Evolutionary conservation across 2,888 invertebrate genomes (phyloP).

Genomic region (Lithophane semibrunnea): DNA sequence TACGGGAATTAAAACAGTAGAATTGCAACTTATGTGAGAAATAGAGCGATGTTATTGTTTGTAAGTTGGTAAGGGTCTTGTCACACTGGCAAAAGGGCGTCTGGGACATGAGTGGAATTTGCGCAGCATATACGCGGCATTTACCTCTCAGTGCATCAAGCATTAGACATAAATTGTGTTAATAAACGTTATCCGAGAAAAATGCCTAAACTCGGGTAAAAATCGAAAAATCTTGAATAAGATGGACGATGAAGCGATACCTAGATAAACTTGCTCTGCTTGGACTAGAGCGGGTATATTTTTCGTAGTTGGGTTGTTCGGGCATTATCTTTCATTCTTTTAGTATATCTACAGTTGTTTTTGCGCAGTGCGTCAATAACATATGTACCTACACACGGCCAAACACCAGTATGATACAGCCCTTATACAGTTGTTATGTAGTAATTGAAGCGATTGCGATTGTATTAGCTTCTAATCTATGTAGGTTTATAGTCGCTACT

Average conservation of each 20-base stretch:
- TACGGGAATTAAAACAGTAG: slow-evolving; percentile 25
- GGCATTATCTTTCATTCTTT: not conserved
- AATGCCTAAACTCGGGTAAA: not conserved
- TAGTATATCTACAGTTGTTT: no score
- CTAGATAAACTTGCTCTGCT: not conserved
- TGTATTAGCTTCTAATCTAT: slow-evolving; percentile 45
- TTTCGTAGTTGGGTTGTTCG: not conserved
- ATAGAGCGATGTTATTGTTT: slow-evolving; percentile 23
- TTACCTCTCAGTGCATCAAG: no score
- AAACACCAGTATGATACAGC: not conserved
- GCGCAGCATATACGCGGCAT: no score
- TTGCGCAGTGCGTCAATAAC: no score
- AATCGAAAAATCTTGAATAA: not conserved
- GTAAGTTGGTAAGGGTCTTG: not conserved
- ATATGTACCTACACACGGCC: no score
- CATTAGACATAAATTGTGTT: no score
- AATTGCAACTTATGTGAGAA: slow-evolving; percentile 4
- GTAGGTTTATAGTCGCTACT: slow-evolving; percentile 46
- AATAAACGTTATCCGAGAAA: no score
- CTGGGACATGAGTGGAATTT: no score
- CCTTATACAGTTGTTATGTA: not conserved
- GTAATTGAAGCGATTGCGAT: not conserved
- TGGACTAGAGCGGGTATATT: not conserved
- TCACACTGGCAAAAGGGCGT: not conserved
- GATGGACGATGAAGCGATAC: not conserved